Evolutionary conservation across 2,797 vertebrate species (phyloP), one percentile per base, ranked within the genome.

Genomic region (Dallia pectoralis): DNA sequence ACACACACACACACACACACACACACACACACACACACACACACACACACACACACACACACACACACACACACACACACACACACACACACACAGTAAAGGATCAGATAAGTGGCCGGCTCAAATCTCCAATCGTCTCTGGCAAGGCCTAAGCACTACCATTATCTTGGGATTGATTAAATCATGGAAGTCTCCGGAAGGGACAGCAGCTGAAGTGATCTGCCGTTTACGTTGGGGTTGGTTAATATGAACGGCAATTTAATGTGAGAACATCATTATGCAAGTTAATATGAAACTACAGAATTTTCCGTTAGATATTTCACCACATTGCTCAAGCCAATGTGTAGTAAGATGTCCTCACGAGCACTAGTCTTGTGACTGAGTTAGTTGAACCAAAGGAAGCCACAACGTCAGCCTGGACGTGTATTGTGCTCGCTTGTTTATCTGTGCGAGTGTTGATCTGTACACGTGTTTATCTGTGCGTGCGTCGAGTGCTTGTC

Each of bases 91-190:
- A 3, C 7, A 3, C 7, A 3, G 33, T 3, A 7, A 36, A 3
- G 3, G 33, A 36, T 36, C 7, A 36, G 33, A 36, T 36, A 3
- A 36, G 33, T 3, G 33, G 33, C 7, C 33, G 3, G 33, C 33
- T 30, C 12, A 7, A 69, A 30, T 15, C n/a, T 51, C 47, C 27
- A 44, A 62, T 62, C 70, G 61, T 27, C 48, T 51, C 33, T 36
- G 33, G 33, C 33, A 36, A 36, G 33, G 33, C 33, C 33, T 36
- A 7, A 36, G 53, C 12, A 4, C 22, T 8, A 64, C 22, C 44
- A 53, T 74, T 63, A 64, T 70, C 59, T 40, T 49, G 33, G 33
- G 33, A 7, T 36, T 7, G 7, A 19, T 64, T 74, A 74, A 36
- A 1, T 40, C 3, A 22, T 61, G 14, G 18, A 48, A 36, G 33